Evolutionary conservation across 2,113 vertebrate species (phyloP).

Genomic region (Xiphias gladius): DNA sequence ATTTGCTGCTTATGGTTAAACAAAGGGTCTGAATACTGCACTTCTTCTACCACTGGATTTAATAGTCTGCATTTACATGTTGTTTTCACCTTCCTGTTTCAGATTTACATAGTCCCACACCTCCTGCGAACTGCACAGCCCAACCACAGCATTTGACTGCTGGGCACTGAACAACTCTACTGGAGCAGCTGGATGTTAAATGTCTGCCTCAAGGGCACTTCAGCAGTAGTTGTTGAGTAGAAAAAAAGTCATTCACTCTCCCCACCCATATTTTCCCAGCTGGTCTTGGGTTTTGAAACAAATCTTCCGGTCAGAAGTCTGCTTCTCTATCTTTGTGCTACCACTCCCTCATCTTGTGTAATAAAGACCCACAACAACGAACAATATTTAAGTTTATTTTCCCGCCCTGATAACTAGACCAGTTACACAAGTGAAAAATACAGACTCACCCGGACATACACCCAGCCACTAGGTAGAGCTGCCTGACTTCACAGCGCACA

Average conservation of each 20-base stretch:
- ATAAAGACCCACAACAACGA: not conserved
- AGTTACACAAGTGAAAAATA: not conserved
- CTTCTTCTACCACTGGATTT: not conserved
- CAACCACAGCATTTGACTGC: conserved; percentile 4
- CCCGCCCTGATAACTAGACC: not conserved
- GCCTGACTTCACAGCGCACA: not conserved
- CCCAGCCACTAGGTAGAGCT: conserved; percentile 60
- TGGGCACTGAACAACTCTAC: not conserved
- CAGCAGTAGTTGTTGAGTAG: not conserved
- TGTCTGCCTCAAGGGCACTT: not conserved
- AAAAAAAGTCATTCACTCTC: not conserved
- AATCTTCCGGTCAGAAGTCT: conserved; percentile 5
- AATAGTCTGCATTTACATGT: not conserved
- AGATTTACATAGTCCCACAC: conserved; percentile 11
- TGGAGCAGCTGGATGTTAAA: not conserved
- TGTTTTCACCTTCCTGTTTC: not conserved
- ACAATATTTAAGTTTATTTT: not conserved
- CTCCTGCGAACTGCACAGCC: not conserved
- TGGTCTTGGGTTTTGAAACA: conserved; percentile 17
- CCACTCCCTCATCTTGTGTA: conserved; percentile 33
- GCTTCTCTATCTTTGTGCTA: not conserved
- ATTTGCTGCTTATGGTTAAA: not conserved
- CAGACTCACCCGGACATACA: not conserved
- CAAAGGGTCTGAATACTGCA: not conserved
- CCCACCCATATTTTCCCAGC: conserved; percentile 8